phyloP scores from a whole-genome alignment of 2,113 vertebrate species.

The Nyctibius bracteatus region DNA sequence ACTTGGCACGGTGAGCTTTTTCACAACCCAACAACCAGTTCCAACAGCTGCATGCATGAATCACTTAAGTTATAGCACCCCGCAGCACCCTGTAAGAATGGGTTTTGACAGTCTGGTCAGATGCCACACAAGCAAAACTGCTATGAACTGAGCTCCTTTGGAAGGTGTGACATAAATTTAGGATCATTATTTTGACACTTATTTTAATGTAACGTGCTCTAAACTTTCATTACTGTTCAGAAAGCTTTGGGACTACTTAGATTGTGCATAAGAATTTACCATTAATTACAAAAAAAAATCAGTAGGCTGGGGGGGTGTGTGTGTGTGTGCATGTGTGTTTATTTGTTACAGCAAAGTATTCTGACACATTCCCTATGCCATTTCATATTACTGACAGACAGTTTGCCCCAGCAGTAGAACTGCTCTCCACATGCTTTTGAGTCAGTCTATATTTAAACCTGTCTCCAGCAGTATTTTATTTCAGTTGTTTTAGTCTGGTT shows the following conservation, averaged over 20 bases:
- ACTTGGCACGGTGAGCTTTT: constrained; percentile 48
- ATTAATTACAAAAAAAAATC: not conserved
- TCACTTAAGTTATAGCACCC: constrained; percentile 49
- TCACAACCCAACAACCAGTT: constrained; percentile 55
- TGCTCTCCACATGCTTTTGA: constrained; percentile 21
- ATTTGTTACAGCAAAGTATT: not conserved
- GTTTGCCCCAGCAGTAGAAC: constrained; percentile 3
- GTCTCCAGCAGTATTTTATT: constrained; percentile 30
- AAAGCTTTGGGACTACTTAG: not conserved
- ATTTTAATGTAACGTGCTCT: not conserved
- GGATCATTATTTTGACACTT: not conserved
- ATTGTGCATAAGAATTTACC: not conserved
- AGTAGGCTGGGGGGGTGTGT: not conserved
- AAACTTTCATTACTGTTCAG: not conserved
- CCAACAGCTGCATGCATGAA: constrained; percentile 62
- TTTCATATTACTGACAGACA: not conserved
- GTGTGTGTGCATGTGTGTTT: not conserved
- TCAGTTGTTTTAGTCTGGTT: constrained; percentile 31
- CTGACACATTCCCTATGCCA: not conserved
- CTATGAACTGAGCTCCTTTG: not conserved
- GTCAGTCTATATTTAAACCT: constrained; percentile 51
- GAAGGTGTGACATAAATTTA: not conserved
- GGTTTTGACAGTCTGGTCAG: constrained; percentile 33
- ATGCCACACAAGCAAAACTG: constrained; percentile 14
- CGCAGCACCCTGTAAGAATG: constrained; percentile 31